phyloP scores from a whole-genome alignment of 2,888 invertebrate genomes.

The Matsumyia berberina region DNA sequence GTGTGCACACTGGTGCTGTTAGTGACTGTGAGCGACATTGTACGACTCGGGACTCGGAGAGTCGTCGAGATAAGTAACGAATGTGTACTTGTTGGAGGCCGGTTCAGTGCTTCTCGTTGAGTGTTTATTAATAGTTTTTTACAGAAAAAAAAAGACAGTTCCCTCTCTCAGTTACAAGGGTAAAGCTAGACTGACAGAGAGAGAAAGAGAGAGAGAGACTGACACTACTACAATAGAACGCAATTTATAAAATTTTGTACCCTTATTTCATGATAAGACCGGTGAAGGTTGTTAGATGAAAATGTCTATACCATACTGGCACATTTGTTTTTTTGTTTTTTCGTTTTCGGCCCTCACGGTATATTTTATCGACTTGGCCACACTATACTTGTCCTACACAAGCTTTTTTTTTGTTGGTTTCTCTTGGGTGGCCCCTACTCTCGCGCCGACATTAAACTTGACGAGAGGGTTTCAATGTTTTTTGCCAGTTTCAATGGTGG shows the following conservation, averaged over 20 bases:
- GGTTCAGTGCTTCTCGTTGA: conserved; percentile 67
- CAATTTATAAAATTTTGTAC: conserved; percentile 16
- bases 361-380: conserved; percentile 42
- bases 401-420: conserved; percentile 29
- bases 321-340: conserved; percentile 8
- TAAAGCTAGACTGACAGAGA: conserved; percentile 12
- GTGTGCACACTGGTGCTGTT: conserved; percentile 18
- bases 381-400: conserved; percentile 15
- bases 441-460: conserved; percentile 66
- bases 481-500: conserved; percentile 15
- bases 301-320: neutral
- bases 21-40: conserved; percentile 65
- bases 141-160: conserved; percentile 49
- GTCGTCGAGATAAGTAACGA: conserved; percentile 63
- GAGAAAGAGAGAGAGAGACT: neutral
- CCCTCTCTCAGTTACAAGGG: conserved; percentile 51
- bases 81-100: conserved; percentile 73
- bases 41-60: conserved; percentile 59
- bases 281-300: conserved; percentile 18
- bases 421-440: conserved; percentile 9
- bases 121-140: conserved; percentile 59
- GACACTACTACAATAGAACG: neutral
- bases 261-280: conserved; percentile 33
- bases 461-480: conserved; percentile 46
- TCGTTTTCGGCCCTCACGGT: conserved; percentile 50